phyloP scores from a whole-genome alignment of 2,113 vertebrate species.

The Phainopepla nitens region DNA sequence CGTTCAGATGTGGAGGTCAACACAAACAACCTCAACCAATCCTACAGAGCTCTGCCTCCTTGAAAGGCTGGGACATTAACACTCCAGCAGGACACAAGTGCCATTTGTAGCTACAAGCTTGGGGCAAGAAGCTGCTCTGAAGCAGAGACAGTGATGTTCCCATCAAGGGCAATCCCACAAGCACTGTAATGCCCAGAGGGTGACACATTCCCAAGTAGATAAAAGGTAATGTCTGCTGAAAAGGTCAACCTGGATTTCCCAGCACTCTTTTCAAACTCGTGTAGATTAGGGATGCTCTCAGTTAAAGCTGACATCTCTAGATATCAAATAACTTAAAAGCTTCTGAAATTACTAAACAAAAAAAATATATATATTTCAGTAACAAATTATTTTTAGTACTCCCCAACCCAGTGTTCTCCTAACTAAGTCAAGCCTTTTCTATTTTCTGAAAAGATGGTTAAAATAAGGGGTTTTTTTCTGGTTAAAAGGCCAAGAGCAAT shows the following conservation, averaged over 20 bases:
- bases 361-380: fast-evolving
- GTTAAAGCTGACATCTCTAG: background rate
- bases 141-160: background rate
- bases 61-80: background rate
- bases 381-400: background rate
- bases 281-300: background rate
- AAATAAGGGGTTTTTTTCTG: background rate
- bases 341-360: background rate
- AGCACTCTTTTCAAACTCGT: background rate
- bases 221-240: background rate
- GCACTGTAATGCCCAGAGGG: background rate
- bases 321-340: background rate
- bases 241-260: background rate
- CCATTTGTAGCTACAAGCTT: background rate
- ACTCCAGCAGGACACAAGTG: background rate
- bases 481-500: background rate
- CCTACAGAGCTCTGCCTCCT: background rate
- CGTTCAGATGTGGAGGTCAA: fast-evolving
- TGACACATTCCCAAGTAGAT: background rate
- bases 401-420: background rate
- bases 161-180: background rate
- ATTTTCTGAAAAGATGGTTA: background rate
- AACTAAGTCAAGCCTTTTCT: background rate
- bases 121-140: background rate
- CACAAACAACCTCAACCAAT: background rate